A percentile compares a stretch with the other conserved stretches of the same genome.
Evolutionary conservation across 2,797 vertebrate genomes (phyloP).

Genomic region (Sebastes wilsoni): DNA sequence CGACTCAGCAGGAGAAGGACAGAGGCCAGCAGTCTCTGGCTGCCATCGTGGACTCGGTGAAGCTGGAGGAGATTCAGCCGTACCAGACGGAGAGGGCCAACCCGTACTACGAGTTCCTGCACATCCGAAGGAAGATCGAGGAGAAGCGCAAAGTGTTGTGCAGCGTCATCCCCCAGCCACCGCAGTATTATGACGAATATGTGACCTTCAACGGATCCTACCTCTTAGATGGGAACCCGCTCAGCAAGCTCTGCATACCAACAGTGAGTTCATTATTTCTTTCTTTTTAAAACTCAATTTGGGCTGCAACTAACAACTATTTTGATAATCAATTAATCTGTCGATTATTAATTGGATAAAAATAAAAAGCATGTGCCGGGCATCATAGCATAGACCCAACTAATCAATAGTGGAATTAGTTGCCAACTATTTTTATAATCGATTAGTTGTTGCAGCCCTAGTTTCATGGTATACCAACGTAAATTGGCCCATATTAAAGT

Average conservation of each 20-base stretch:
- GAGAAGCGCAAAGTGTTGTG: conserved; percentile 97
- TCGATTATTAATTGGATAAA: not conserved
- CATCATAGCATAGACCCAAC: too few species aligned
- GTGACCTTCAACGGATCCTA: conserved; percentile 99
- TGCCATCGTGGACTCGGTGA: conserved; percentile 94
- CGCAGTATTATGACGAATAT: conserved; percentile 99
- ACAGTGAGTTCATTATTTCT: conserved; percentile 86
- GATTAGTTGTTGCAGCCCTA: too few species aligned
- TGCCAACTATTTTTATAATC: too few species aligned
- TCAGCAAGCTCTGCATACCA: conserved; percentile 99
- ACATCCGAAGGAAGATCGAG: conserved; percentile 98
- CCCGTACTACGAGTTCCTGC: conserved; percentile 98
- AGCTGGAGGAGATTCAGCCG: conserved; percentile 97
- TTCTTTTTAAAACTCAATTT: not conserved
- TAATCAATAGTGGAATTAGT: too few species aligned
- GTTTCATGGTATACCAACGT: not conserved
- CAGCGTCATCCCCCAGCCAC: conserved; percentile 96
- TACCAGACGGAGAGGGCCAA: conserved; percentile 98
- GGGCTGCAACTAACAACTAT: not conserved
- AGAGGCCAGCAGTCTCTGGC: conserved; percentile 94
- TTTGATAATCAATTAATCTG: not conserved
- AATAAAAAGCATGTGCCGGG: not conserved
- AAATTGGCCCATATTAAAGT: not conserved
- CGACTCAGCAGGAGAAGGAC: conserved; percentile 89
- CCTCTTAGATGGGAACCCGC: conserved; percentile 96